A percentile compares a stretch with the other conserved stretches of the same genome.
These are phyloP conservation scores for Drosophila ironensis DNA, from an alignment of 1,140 invertebrate species.

Conservation along the genomic window DNA sequence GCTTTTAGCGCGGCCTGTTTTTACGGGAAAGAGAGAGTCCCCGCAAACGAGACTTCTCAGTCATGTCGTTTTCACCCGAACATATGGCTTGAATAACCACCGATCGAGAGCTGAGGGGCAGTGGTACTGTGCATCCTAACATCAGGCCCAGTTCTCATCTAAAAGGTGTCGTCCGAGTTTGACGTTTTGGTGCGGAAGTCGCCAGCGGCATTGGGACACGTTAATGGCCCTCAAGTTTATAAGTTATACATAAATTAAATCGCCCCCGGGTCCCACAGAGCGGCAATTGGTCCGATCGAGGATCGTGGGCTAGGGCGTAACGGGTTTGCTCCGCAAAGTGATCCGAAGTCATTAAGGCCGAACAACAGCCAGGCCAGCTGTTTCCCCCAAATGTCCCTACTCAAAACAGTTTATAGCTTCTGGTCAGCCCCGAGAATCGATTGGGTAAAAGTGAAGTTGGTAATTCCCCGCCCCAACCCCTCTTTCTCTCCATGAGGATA, in stretches of 20 bases:
- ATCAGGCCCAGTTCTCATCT: conserved; percentile 24
- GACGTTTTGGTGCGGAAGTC: conserved; percentile 65
- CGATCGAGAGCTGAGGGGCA: background rate
- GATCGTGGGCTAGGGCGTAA: conserved; percentile 17
- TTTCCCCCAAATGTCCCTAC: conserved; percentile 52
- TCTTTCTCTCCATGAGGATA: conserved; percentile 15
- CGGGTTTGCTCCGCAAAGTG: conserved; percentile 5
- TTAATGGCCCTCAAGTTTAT: conserved; percentile 72
- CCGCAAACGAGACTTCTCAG: conserved; percentile 16
- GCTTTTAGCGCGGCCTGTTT: conserved; percentile 78
- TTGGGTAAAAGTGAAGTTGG: conserved; percentile 32
- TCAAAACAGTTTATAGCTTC: conserved; percentile 60
- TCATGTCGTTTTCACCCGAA: conserved; percentile 68
- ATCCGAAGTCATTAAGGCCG: conserved; percentile 27
- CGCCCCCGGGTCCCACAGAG: conserved; percentile 4
- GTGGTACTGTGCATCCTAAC: conserved; percentile 4
- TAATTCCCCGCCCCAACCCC: conserved; percentile 5
- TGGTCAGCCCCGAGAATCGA: conserved; percentile 12
- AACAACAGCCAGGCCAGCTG: conserved; percentile 48
- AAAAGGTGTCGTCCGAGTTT: conserved; percentile 59
- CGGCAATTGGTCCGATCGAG: conserved; percentile 13
- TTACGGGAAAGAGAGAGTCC: conserved; percentile 1
- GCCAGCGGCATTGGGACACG: conserved; percentile 57
- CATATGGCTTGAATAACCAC: conserved; percentile 64
- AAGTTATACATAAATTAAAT: conserved; percentile 62